phyloP scores from a whole-genome alignment of 2,888 invertebrate genomes.

The Tiliacea citrago region DNA sequence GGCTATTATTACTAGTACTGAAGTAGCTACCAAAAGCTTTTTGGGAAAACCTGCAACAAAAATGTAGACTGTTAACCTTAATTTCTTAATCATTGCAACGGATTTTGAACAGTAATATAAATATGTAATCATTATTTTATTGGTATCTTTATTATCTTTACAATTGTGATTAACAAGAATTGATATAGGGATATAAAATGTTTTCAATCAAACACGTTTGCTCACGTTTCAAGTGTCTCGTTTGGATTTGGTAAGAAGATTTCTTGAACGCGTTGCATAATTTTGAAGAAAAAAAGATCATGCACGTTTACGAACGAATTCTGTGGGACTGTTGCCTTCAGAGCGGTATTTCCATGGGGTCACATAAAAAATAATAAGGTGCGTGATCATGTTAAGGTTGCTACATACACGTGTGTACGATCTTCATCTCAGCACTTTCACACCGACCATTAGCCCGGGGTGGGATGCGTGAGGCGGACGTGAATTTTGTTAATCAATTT shows the following conservation, averaged over 20 bases:
- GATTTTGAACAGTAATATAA: slow-evolving; percentile 14
- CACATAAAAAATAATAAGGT: slow-evolving; percentile 90
- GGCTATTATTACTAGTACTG: slow-evolving; percentile 83
- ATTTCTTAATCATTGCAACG: slow-evolving; percentile 1
- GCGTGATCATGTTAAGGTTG: slow-evolving; percentile 80
- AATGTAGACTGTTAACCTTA: slow-evolving; percentile 36
- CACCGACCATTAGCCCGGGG: slow-evolving; percentile 74
- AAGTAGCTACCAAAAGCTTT: slow-evolving; percentile 89
- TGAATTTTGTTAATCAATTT: slow-evolving; percentile 73
- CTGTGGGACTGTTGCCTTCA: slow-evolving; percentile 57
- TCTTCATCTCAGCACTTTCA: slow-evolving; percentile 84
- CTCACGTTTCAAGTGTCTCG: slow-evolving; percentile 58
- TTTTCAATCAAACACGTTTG: slow-evolving; percentile 44
- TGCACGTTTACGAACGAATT: slow-evolving; percentile 40
- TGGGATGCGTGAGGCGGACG: slow-evolving; percentile 69
- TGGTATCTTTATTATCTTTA: slow-evolving; percentile 47
- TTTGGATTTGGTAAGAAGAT: slow-evolving; percentile 47
- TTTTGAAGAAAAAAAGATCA: slow-evolving; percentile 31
- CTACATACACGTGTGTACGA: slow-evolving; percentile 71
- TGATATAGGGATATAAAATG: slow-evolving; percentile 54
- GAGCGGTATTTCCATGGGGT: slow-evolving; percentile 72
- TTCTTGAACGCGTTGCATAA: slow-evolving; percentile 57
- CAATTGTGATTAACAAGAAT: slow-evolving; percentile 53
- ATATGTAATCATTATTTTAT: slow-evolving; percentile 29
- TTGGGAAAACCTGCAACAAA: slow-evolving; percentile 88